Evolutionary conservation across 2,113 vertebrate species (phyloP), one percentile per base, ranked within the genome.

Genomic region (Triplophysa siluroides): DNA sequence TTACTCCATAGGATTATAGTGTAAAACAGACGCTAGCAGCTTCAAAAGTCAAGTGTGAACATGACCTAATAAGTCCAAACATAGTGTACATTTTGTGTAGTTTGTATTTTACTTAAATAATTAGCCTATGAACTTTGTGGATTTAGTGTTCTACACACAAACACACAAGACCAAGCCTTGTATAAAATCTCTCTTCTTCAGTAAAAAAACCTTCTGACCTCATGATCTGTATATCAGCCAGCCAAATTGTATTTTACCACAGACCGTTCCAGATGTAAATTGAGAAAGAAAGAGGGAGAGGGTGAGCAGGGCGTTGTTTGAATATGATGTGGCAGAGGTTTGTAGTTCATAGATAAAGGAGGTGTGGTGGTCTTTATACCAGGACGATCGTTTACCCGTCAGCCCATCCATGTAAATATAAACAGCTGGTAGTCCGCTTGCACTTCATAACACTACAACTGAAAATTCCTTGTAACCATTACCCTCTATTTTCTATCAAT

Each of bases 271-370:
- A 47, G 23, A 19, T 52, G 45, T 19, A 9, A 69, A 52, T 14
- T 70, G 67, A 19, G 45, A 54, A 52, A 7, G 16, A 47, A 11
- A 5, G 67, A 54, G 23, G 45, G 33, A 16, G 52, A 2, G 50
- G 13, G 12, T 16, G 50, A 52, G 7, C 4, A 8, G 62, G 24
- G 1, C 1, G 62, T 47, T 56, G 10, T 68, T 61, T 72, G 52
- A 11, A 56, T 26, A 38, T 72, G 52, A 56, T 58, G 12, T 38
- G 69, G 69, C 69, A 72, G 19, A 38, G 69, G 50, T 72, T 38
- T 72, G 69, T 21, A 2, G 26, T 38, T 56, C 13, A 29, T 8
- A 72, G 52, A 72, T 41, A 52, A 72, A 58, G 33, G 26, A 41
- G n/a, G 18, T 38, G 29, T 10, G 19, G 52, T 41, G 70, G 2